These are phyloP conservation scores for Reticulitermes speratus DNA, from an alignment of 1,140 invertebrate genomes.

Conservation along the genomic window DNA sequence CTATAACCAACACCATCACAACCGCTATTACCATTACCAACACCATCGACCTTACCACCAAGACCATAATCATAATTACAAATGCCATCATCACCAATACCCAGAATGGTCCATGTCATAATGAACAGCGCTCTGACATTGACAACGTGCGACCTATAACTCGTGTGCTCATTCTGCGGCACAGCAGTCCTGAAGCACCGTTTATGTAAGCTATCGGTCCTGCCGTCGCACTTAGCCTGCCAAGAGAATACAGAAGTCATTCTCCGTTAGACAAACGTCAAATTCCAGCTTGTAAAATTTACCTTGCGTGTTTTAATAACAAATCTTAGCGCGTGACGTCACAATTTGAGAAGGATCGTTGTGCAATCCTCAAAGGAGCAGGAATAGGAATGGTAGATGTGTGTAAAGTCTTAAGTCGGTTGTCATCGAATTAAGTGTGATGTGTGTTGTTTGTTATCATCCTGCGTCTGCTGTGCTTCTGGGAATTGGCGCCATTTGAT, in stretches of 20 bases:
- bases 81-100: not conserved
- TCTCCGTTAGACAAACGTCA: not conserved
- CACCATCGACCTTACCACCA: not conserved
- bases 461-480: not conserved
- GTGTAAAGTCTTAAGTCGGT: not conserved
- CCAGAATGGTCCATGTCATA: not conserved
- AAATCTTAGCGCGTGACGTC: slow-evolving; percentile 14
- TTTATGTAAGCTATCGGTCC: not conserved
- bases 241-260: not conserved
- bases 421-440: slow-evolving; percentile 5
- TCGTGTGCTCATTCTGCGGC: not conserved
- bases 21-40: not conserved
- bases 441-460: not conserved
- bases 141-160: not conserved
- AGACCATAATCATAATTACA: not conserved
- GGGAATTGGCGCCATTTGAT: not conserved
- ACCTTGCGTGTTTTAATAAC: not conserved
- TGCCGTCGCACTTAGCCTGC: too few relatives aligned
- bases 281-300: not conserved
- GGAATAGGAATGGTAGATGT: not conserved
- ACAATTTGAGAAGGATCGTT: not conserved
- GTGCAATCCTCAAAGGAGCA: not conserved
- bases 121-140: not conserved
- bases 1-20: too few relatives aligned
- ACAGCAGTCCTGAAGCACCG: not conserved